Evolutionary conservation across 2,888 invertebrate genomes (phyloP).

Genomic region (Cosmia trapezina): DNA sequence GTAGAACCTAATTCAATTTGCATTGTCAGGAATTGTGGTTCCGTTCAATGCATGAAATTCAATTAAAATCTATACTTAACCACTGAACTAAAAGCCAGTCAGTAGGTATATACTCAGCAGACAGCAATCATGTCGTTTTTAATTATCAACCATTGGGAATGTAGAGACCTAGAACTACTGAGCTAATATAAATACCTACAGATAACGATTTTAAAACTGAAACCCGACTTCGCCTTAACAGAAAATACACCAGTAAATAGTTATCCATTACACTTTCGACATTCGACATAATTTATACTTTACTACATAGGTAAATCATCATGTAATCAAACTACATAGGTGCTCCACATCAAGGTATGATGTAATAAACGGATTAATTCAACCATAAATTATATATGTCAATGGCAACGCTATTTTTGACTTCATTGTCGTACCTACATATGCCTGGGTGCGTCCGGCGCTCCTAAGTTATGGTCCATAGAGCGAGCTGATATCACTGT

Average conservation of each 20-base stretch:
- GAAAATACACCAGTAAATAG: not conserved
- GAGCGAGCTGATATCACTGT: slow-evolving; percentile 44
- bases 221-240: not conserved
- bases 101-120: no score
- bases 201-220: not conserved
- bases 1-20: not conserved
- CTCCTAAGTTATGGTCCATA: slow-evolving; percentile 65
- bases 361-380: slow-evolving; percentile 57
- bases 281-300: no score
- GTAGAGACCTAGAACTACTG: not conserved
- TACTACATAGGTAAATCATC: no score
- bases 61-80: not conserved
- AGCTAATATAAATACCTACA: not conserved
- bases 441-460: slow-evolving; percentile 57
- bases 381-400: slow-evolving; percentile 64
- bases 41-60: not conserved
- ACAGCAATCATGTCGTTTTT: not conserved
- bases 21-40: not conserved
- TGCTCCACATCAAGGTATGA: slow-evolving; percentile 48
- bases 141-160: not conserved
- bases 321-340: not conserved
- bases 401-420: slow-evolving; percentile 64
- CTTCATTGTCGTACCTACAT: slow-evolving; percentile 56
- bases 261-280: not conserved
- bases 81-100: not conserved